Conservation (phyloP, 1,140 invertebrate species). For the Caerostris extrusa region DNA sequence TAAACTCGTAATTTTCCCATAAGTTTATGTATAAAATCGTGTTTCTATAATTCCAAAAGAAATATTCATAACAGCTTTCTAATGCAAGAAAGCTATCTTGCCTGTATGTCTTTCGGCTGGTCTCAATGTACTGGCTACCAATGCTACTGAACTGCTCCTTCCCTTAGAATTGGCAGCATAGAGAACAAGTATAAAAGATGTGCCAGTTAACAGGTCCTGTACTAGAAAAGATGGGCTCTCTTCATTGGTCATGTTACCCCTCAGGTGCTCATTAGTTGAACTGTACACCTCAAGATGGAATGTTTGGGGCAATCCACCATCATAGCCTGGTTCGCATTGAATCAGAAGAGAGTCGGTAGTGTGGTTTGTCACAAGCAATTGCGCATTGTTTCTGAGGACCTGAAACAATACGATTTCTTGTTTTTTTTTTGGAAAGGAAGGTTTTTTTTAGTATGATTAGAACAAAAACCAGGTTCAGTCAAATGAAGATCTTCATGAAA, state of each 20-base stretch:
- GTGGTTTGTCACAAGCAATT: conserved; percentile 79
- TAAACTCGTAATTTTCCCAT: neutral
- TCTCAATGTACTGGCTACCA: conserved; percentile 72
- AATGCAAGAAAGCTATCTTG: conserved; percentile 27
- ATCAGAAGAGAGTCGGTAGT: conserved; percentile 85
- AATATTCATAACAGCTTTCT: neutral
- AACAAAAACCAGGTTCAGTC: no score
- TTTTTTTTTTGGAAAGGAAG: neutral
- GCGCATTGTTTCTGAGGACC: conserved; percentile 79
- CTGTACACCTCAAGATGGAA: conserved; percentile 91
- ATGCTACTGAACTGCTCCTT: conserved; percentile 70
- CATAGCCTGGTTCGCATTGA: conserved; percentile 88
- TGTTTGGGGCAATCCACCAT: conserved; percentile 90
- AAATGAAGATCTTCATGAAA: no score
- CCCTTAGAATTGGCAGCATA: conserved; percentile 79
- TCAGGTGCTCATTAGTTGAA: conserved; percentile 75
- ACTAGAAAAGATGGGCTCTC: conserved; percentile 77
- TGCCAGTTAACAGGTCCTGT: conserved; percentile 77
- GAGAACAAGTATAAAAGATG: conserved; percentile 76
- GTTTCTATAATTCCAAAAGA: neutral
- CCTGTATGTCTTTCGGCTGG: conserved; percentile 75
- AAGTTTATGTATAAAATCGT: neutral
- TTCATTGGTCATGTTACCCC: conserved; percentile 73
- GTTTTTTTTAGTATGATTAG: no score
- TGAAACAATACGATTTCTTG: conserved; percentile 66